phyloP scores from a whole-genome alignment of 2,888 invertebrate genomes.

The Toxonevra muliebris region DNA sequence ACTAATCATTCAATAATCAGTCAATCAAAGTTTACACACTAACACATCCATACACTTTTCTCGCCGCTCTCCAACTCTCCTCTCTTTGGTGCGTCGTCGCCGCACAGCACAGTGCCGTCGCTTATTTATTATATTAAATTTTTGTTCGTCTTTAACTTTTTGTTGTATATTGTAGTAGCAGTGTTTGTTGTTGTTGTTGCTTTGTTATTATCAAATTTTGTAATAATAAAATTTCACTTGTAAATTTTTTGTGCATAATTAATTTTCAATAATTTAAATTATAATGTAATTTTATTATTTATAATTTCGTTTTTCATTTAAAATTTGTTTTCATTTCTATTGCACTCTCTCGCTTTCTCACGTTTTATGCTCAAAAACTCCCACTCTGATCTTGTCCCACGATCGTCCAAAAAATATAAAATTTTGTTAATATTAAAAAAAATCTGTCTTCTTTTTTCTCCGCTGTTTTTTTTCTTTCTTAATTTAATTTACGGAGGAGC shows the following conservation, averaged over 20 bases:
- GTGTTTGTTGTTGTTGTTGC: background rate
- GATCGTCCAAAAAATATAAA: too few species aligned
- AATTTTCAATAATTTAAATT: constrained; percentile 19
- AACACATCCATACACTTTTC: constrained; percentile 9
- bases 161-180: background rate
- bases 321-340: constrained; percentile 30
- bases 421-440: constrained; percentile 6
- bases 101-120: constrained; percentile 4
- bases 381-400: too few species aligned
- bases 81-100: background rate
- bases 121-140: background rate
- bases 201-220: constrained; percentile 13
- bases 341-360: constrained; percentile 14
- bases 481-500: constrained; percentile 27
- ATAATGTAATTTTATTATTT: constrained; percentile 11
- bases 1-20: background rate
- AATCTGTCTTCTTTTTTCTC: background rate
- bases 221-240: background rate
- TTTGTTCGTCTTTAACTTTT: constrained; percentile 2
- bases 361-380: too few species aligned
- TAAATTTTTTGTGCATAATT: constrained; percentile 13
- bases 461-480: background rate
- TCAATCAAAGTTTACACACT: constrained; percentile 9
- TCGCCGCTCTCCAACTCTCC: too few species aligned
- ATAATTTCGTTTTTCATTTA: constrained; percentile 23